Evolutionary conservation across 1,140 invertebrate species (phyloP).

Genomic region (Drosophila bocqueti): DNA sequence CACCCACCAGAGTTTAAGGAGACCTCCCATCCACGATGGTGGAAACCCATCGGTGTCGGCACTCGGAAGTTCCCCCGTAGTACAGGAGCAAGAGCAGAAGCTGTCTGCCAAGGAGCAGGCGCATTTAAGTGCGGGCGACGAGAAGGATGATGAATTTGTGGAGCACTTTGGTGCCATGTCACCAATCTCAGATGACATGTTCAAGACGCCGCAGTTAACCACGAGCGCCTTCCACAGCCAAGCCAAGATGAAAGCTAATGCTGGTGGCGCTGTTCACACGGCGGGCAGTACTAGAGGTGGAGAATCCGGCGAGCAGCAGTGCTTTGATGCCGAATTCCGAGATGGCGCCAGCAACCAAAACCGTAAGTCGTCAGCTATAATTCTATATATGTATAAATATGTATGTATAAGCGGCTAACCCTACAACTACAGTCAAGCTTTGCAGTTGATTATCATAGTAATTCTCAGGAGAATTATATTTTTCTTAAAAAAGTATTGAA

Average conservation of each 20-base stretch:
- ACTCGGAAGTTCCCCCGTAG: slow-evolving; percentile 37
- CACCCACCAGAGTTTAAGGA: slow-evolving; percentile 32
- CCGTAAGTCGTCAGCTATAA: slow-evolving; percentile 41
- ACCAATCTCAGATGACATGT: slow-evolving; percentile 64
- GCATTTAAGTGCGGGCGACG: slow-evolving; percentile 63
- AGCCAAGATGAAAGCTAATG: slow-evolving; percentile 29
- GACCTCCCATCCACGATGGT: slow-evolving; percentile 50
- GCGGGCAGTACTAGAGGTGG: not conserved
- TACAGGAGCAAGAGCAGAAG: slow-evolving; percentile 54
- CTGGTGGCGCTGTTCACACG: not conserved
- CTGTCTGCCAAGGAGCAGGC: slow-evolving; percentile 77
- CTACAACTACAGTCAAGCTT: not conserved
- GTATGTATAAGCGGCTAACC: not conserved
- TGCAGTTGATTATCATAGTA: not conserved
- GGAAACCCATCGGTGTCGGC: not conserved
- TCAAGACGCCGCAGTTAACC: slow-evolving; percentile 59
- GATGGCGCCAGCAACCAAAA: slow-evolving; percentile 54
- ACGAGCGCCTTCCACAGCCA: slow-evolving; percentile 46
- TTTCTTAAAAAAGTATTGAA: no score
- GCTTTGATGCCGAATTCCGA: slow-evolving; percentile 54
- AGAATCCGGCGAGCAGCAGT: slow-evolving; percentile 1
- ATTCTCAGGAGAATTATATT: no score
- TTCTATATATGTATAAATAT: not conserved
- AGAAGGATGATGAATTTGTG: slow-evolving; percentile 76
- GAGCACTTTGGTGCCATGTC: slow-evolving; percentile 72